These are phyloP conservation scores for Prenolepis imparis DNA, from an alignment of 2,888 invertebrate species.

Conservation along the genomic window DNA sequence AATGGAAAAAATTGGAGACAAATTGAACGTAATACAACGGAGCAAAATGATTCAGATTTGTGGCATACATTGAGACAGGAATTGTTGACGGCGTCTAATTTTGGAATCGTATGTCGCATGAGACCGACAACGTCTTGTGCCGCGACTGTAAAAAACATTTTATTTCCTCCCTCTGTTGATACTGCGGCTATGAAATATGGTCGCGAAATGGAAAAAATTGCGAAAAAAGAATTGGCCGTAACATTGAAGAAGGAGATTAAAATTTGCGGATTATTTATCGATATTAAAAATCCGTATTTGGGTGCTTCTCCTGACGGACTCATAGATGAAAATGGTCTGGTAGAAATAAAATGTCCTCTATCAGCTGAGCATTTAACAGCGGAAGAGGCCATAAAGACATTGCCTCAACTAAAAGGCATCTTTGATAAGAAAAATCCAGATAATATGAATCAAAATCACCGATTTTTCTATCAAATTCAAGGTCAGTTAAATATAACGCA, in stretches of 20 bases:
- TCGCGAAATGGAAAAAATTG: background rate
- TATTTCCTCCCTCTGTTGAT: background rate
- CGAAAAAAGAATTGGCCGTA: background rate
- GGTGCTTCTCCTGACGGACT: background rate
- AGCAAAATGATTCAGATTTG: background rate
- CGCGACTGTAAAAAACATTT: background rate
- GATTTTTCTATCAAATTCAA: too few relatives aligned
- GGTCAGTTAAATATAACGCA: too few relatives aligned
- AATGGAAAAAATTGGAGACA: background rate
- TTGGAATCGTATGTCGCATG: background rate
- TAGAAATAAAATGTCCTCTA: background rate
- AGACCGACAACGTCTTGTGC: background rate
- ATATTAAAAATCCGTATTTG: background rate
- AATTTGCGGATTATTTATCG: background rate
- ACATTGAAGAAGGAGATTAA: background rate
- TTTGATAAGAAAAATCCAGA: background rate
- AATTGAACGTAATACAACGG: background rate
- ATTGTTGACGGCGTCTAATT: background rate
- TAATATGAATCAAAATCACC: too few relatives aligned
- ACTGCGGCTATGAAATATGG: background rate
- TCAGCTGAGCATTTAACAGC: background rate
- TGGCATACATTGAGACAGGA: background rate
- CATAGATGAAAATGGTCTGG: background rate
- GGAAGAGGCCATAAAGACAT: background rate
- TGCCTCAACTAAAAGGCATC: background rate